Evolutionary conservation across 37 sponge, comb jelly and placozoan species (phyloP).

Genomic region (Chondrilla cf. caribensis): DNA sequence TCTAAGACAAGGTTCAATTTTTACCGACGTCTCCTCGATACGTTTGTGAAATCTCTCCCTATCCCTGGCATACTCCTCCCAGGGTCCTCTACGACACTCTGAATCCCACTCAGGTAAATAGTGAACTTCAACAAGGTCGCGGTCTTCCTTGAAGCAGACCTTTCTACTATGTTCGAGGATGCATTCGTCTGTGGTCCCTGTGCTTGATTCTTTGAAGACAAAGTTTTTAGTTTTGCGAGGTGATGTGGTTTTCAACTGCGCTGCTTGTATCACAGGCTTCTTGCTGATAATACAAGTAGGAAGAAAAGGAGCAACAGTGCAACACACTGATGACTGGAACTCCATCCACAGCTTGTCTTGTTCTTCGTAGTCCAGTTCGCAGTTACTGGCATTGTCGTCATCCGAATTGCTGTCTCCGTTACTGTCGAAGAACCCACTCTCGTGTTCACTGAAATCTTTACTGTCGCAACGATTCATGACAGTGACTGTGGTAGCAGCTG

Average conservation of each 20-base stretch:
- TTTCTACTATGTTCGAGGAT: neutral
- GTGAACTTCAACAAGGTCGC: slow-evolving; percentile 29
- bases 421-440: slow-evolving; percentile 38
- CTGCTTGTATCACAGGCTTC: neutral
- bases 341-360: neutral
- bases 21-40: neutral
- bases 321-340: neutral
- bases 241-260: neutral
- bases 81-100: slow-evolving; percentile 43
- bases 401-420: neutral
- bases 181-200: neutral
- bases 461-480: neutral
- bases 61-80: slow-evolving; percentile 58
- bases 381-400: neutral
- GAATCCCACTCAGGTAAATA: slow-evolving; percentile 42
- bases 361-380: neutral
- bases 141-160: slow-evolving; percentile 33
- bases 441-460: neutral
- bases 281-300: slow-evolving; percentile 3
- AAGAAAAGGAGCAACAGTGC: neutral
- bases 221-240: neutral
- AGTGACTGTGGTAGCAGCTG: no score
- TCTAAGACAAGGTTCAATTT: slow-evolving; percentile 35
- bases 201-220: neutral
- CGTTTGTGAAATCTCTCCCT: slow-evolving; percentile 29